Evolutionary conservation across 2,797 vertebrate species (phyloP).

Genomic region (Amniataba percoides): DNA sequence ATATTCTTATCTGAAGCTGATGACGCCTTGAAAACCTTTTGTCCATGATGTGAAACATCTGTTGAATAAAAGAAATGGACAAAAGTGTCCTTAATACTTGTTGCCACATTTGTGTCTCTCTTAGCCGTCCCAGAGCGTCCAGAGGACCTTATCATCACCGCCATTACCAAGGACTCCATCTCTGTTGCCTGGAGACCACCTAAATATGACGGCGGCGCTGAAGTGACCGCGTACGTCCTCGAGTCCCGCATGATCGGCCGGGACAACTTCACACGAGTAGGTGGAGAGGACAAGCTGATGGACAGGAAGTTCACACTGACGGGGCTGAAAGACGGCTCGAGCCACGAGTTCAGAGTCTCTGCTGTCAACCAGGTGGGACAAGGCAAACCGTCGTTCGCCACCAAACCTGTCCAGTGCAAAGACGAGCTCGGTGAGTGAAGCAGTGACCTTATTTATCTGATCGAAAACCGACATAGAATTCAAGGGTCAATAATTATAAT

Average conservation of each 20-base stretch:
- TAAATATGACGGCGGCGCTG: constrained; percentile 95
- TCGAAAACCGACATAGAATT: neutral
- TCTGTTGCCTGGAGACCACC: constrained; percentile 94
- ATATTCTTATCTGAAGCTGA: no score
- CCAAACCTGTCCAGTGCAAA: constrained; percentile 97
- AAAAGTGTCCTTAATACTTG: neutral
- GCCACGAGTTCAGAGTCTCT: constrained; percentile 95
- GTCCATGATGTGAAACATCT: neutral
- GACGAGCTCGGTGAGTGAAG: constrained; percentile 92
- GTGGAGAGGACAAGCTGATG: constrained; percentile 91
- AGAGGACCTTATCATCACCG: constrained; percentile 94
- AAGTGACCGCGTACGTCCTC: constrained; percentile 93
- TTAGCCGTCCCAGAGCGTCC: constrained; percentile 96
- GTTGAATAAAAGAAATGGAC: neutral
- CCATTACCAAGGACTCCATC: constrained; percentile 92
- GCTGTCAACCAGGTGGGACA: constrained; percentile 95
- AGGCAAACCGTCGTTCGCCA: constrained; percentile 95
- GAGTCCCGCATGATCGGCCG: constrained; percentile 94
- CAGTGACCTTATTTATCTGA: neutral
- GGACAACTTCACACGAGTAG: constrained; percentile 90
- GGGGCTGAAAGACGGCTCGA: constrained; percentile 93
- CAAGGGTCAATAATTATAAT: neutral
- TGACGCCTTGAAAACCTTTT: no score
- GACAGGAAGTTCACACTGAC: constrained; percentile 91
- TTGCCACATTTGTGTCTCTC: constrained; percentile 6